Conservation (phyloP, 2,113 vertebrate species). For the Vireo altiloquus region DNA sequence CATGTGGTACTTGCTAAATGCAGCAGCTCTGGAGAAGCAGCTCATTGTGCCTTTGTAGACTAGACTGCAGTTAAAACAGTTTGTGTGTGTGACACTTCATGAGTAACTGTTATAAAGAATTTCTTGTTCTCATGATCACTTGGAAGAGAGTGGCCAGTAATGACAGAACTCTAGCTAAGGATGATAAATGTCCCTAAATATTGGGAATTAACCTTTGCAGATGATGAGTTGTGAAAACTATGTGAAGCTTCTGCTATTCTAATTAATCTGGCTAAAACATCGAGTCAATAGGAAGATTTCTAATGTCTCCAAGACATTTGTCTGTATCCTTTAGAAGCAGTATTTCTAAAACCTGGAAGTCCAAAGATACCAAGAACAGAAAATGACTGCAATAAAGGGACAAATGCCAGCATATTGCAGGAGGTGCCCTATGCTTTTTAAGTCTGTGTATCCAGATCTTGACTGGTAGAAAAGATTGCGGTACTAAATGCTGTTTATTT, state of each 20-base stretch:
- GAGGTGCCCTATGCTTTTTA: not conserved
- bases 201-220: conserved; percentile 42
- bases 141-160: not conserved
- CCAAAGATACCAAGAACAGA: not conserved
- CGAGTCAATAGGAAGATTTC: not conserved
- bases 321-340: too few relatives aligned
- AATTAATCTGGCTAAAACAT: conserved; percentile 7
- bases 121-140: not conserved
- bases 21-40: conserved; percentile 5
- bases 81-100: not conserved
- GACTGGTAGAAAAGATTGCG: not conserved
- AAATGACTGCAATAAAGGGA: not conserved
- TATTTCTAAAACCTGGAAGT: too few relatives aligned
- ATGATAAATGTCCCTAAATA: conserved; percentile 1
- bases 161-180: not conserved
- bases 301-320: not conserved
- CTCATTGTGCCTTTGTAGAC: conserved; percentile 24
- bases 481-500: not conserved
- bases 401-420: conserved; percentile 40
- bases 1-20: not conserved
- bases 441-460: not conserved
- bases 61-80: not conserved
- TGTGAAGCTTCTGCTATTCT: conserved; percentile 17
- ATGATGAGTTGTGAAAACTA: conserved; percentile 12
- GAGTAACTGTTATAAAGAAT: not conserved